Base-by-base conservation (phyloP, 2,797 vertebrate species). In the Macropodus opercularis region DNA sequence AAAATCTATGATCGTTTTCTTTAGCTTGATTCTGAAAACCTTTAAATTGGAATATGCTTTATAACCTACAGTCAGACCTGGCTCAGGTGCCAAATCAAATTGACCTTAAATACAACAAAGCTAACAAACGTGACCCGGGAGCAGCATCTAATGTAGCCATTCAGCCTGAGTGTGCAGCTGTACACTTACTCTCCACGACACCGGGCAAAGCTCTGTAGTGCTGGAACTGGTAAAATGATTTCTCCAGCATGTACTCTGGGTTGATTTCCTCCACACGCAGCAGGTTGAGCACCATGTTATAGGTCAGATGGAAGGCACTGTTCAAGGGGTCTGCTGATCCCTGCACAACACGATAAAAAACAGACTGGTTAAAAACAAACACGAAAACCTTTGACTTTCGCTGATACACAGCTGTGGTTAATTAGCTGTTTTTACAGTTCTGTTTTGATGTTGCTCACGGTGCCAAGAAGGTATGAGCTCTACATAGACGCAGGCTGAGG, bases 271-370 rank as follows among this genome's bases (percentile, higher is more conserved):
- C 96, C 73, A 99, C 97, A 3, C 94, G 94, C 67, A 99, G 90
- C 75, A 99, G 90, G 80, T 99, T 99, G 71, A 99, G 87, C 60
- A 99, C 96, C 96, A 98, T 99, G 89, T 99, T 99, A 84, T 98
- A 99, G 0, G 98, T 99, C 75, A 96, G 91, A 62, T 98, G 96
- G 77, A 99, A 99, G 3, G 95, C 96, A 34, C 96, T 98, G 87
- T 99, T 98, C 43, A 99, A 80, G 24, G 97, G 96, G 85, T 98
- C 98, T 3, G 97, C 95, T 13, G 96, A 94, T 63, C 96, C 96
- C 97, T 97, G 74, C 8, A 6, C 3, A 19, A 10, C 17, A 53
- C 1, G n/a, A 31, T 1, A 46, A 41, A 24, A n/a, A 53, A 11
- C 1, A 26, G 6, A 58, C 11, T 26, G 7, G 35, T 39, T 1